phyloP scores from a whole-genome alignment of 2,797 vertebrate genomes.

The Chromis chromis region DNA sequence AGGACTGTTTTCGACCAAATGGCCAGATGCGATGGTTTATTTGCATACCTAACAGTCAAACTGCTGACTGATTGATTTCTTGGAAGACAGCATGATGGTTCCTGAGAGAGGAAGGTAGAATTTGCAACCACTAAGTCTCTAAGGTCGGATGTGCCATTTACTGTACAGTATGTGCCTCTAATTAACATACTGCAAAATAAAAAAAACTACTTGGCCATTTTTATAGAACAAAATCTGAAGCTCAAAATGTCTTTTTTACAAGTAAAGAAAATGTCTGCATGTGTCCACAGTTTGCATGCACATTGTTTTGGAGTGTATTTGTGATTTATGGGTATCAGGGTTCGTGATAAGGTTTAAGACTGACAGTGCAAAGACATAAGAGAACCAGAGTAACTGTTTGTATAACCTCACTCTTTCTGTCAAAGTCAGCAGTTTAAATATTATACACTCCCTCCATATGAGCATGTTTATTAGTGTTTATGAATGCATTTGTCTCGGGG shows the following conservation, averaged over 20 bases:
- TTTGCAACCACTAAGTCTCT: constrained; percentile 66
- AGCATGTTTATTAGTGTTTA: background rate
- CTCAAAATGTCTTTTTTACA: background rate
- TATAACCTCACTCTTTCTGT: constrained; percentile 4
- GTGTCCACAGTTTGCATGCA: background rate
- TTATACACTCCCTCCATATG: background rate
- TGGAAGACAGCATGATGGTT: constrained; percentile 86
- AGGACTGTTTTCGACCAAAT: constrained; percentile 62
- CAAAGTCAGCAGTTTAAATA: background rate
- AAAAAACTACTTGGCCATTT: background rate
- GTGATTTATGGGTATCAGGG: background rate
- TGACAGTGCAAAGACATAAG: constrained; percentile 13
- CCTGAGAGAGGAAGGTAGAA: constrained; percentile 72
- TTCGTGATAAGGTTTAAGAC: background rate
- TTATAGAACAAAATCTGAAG: background rate
- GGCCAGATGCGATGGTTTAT: constrained; percentile 89
- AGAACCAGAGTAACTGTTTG: background rate
- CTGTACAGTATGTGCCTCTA: constrained; percentile 3
- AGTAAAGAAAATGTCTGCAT: background rate
- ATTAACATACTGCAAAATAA: constrained; percentile 37
- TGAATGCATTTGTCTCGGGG: background rate
- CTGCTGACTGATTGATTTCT: constrained; percentile 85
- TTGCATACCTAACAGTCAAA: constrained; percentile 92
- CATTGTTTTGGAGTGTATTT: background rate
- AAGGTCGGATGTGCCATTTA: constrained; percentile 35